Conservation (phyloP, 2,888 invertebrate genomes). For the Plebejus argus region DNA sequence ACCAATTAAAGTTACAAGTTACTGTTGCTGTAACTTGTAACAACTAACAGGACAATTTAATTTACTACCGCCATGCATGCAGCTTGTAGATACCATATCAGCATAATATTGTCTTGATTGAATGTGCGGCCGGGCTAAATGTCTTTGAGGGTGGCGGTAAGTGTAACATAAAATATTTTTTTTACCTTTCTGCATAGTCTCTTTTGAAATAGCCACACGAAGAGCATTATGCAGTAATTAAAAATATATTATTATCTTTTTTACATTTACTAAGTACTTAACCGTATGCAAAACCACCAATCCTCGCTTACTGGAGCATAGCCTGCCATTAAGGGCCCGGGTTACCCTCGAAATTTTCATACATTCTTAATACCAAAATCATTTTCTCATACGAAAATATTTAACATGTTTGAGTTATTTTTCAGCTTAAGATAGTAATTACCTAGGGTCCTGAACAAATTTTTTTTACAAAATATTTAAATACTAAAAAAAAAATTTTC, state of each 20-base stretch:
- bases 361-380: no score
- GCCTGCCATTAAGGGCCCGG: neutral
- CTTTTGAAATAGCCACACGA: neutral
- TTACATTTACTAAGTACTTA: neutral
- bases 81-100: neutral
- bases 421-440: no score
- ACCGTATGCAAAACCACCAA: neutral
- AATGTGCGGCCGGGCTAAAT: no score
- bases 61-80: neutral
- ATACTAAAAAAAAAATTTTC: no score
- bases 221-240: neutral
- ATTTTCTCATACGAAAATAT: no score
- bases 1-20: neutral
- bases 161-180: no score
- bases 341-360: no score
- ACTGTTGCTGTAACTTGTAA: neutral
- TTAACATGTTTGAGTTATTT: no score
- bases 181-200: neutral
- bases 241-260: neutral
- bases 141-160: no score
- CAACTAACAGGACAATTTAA: neutral
- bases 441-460: no score
- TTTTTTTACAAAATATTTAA: no score
- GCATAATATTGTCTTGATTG: no score
- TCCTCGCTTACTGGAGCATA: neutral